These are phyloP conservation scores for Catotricha subobsoleta DNA, from an alignment of 2,888 invertebrate species.

Conservation along the genomic window DNA sequence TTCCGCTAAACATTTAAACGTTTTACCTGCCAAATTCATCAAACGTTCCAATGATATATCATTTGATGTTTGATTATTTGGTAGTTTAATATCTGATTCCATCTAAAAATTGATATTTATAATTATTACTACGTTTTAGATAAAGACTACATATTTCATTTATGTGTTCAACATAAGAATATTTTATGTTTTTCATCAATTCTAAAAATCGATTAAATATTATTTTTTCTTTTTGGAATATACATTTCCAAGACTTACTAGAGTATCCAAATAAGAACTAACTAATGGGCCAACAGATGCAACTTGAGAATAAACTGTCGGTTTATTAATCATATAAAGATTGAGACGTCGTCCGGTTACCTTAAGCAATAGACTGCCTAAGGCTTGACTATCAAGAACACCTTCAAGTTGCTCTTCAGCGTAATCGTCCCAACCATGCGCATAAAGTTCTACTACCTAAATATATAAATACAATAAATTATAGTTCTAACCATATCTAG, in stretches of 20 bases:
- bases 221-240: background rate
- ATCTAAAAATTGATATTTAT: too few relatives aligned
- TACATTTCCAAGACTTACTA: conserved; percentile 30
- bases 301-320: conserved; percentile 43
- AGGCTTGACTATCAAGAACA: conserved; percentile 46
- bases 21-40: conserved; percentile 26
- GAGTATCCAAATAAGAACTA: conserved; percentile 52
- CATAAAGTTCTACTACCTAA: conserved; percentile 42
- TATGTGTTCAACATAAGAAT: too few relatives aligned
- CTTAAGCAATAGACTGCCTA: conserved; percentile 54
- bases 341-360: conserved; percentile 68
- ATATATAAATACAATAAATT: conserved; percentile 11
- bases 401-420: conserved; percentile 43
- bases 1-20: conserved; percentile 27
- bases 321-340: conserved; percentile 41
- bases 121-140: too few relatives aligned
- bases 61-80: conserved; percentile 1
- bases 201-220: too few relatives aligned
- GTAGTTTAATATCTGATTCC: too few relatives aligned
- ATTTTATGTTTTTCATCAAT: too few relatives aligned
- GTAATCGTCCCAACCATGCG: conserved; percentile 41
- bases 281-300: conserved; percentile 61
- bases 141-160: too few relatives aligned
- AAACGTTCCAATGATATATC: conserved; percentile 16
- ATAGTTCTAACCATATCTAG: background rate